Conservation (phyloP, 2,888 invertebrate genomes). For the Chymomyza procnemis region DNA sequence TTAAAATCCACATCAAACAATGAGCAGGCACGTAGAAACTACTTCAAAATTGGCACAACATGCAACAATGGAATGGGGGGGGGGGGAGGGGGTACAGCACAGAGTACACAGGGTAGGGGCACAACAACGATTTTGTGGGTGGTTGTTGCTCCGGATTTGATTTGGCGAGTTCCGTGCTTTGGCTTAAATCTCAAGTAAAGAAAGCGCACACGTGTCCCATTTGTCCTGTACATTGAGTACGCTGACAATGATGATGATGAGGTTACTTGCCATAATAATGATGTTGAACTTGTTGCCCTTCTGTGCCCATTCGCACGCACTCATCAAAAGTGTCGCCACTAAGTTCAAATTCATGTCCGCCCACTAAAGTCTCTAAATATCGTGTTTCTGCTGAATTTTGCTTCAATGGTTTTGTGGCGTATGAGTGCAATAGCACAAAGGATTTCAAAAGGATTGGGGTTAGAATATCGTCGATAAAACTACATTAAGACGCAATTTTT, state of each 20-base stretch:
- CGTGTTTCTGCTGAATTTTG: neutral
- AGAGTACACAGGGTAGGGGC: neutral
- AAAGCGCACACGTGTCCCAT: slow-evolving; percentile 60
- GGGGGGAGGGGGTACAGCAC: no score
- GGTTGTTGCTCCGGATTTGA: neutral
- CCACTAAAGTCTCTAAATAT: neutral
- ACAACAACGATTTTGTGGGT: neutral
- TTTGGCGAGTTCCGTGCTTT: slow-evolving; percentile 37
- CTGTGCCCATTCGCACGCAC: slow-evolving; percentile 34
- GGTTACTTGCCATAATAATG: neutral
- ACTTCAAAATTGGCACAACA: slow-evolving; percentile 57
- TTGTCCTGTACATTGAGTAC: neutral
- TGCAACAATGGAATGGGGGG: neutral
- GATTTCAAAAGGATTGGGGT: no score
- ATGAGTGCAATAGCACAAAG: no score
- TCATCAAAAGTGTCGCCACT: neutral
- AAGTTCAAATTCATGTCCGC: slow-evolving; percentile 20
- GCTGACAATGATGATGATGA: slow-evolving; percentile 7
- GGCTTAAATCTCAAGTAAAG: slow-evolving; percentile 52
- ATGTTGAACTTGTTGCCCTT: slow-evolving; percentile 59
- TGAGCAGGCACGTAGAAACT: slow-evolving; percentile 75
- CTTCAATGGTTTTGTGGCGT: no score
- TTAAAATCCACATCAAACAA: slow-evolving; percentile 78
- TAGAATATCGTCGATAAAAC: no score
- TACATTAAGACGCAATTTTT: no score